Evolutionary conservation across 1,140 invertebrate species (phyloP).

Genomic region (Drosophila tani): DNA sequence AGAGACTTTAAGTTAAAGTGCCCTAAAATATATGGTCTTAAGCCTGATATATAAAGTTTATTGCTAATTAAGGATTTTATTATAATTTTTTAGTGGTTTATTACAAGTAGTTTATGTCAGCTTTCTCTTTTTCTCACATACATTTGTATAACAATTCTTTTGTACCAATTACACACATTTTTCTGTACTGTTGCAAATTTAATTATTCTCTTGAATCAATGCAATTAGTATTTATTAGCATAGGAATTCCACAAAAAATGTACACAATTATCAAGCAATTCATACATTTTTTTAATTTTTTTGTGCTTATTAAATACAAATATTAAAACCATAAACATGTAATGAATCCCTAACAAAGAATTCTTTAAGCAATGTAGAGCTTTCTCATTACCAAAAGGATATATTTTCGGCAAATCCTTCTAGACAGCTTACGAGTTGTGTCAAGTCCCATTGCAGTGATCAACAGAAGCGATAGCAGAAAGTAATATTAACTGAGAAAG

Average conservation of each 20-base stretch:
- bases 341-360: neutral
- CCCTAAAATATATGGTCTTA: too few species aligned
- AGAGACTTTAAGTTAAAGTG: neutral
- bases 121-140: too few species aligned
- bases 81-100: too few species aligned
- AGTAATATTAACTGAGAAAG: conserved; percentile 4
- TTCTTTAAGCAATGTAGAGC: neutral
- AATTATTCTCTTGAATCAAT: neutral
- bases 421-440: too few species aligned
- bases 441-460: neutral
- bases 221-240: neutral
- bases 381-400: neutral
- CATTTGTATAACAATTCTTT: neutral
- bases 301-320: neutral
- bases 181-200: neutral
- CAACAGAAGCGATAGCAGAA: neutral
- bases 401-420: neutral
- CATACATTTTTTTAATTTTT: too few species aligned
- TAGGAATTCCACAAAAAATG: neutral
- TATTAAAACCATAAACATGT: neutral
- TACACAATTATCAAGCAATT: neutral
- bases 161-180: neutral
- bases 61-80: too few species aligned
- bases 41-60: too few species aligned
- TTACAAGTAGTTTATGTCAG: too few species aligned